These are phyloP conservation scores for Drosophila santomea DNA, from an alignment of 1,140 invertebrate genomes.

Conservation along the genomic window DNA sequence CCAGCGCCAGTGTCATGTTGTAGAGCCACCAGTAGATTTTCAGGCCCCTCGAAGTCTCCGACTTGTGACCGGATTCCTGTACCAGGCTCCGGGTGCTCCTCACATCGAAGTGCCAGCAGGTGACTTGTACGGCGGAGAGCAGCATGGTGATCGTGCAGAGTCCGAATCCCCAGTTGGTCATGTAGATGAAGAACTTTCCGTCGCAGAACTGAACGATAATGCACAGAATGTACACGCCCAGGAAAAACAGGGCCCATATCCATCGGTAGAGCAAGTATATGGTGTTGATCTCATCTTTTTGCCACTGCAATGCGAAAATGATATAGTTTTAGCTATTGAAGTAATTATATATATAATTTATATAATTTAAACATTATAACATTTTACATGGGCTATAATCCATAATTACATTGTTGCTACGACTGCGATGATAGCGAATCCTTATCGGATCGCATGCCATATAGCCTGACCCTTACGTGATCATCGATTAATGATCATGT, in stretches of 20 bases:
- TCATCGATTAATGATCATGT: conserved; percentile 1
- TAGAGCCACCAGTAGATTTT: conserved; percentile 87
- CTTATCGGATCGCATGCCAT: conserved; percentile 25
- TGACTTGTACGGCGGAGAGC: conserved; percentile 69
- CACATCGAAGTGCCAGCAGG: conserved; percentile 75
- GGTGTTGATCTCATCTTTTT: conserved; percentile 78
- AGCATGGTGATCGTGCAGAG: conserved; percentile 85
- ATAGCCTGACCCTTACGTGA: background rate
- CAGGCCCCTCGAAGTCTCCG: conserved; percentile 45
- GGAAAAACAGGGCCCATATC: conserved; percentile 85
- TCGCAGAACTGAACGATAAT: conserved; percentile 84
- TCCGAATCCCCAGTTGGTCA: conserved; percentile 91
- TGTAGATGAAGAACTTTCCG: conserved; percentile 87
- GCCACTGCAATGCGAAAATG: conserved; percentile 85
- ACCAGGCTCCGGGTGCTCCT: conserved; percentile 54
- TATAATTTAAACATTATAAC: background rate
- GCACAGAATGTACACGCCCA: conserved; percentile 85
- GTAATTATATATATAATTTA: no score
- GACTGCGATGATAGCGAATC: background rate
- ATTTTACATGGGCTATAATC: no score
- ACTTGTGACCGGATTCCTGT: conserved; percentile 61
- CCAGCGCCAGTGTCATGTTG: conserved; percentile 85
- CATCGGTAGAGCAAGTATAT: conserved; percentile 87
- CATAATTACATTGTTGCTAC: conserved; percentile 13
- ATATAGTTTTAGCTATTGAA: background rate